Base-by-base conservation (phyloP, 2,888 invertebrate genomes). In the Mechanitis messenoides region DNA sequence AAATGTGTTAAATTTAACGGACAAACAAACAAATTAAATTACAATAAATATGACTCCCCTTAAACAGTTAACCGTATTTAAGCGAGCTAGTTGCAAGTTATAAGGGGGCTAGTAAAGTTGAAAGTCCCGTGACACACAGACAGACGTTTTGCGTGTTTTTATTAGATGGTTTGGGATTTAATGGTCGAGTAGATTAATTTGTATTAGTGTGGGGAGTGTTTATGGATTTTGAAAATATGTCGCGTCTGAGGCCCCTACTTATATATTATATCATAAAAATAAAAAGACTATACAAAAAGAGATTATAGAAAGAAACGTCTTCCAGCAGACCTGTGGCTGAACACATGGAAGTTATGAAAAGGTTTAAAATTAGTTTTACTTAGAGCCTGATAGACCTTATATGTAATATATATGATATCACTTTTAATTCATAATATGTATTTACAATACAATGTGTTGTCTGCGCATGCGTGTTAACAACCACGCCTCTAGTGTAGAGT, bases 141-240 rank as follows among this genome's bases (percentile, higher is more conserved):
- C 20, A 31, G 20, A 50, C 47, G 31, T 7, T 50, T n/a, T 3
- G 42, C 42, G 1, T 42, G 42, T 50, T 50, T 50, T 50, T 50
- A 50, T 50, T 50, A 50, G 65, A 61, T 59, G 68, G 67, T 63
- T 60, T 63, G 33, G 56, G 62, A 68, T 68, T 68, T 67, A 63
- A 65, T 63, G 65, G 58, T 47, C 60, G 58, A 66, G 56, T 62
- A 59, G 63, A 60, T 67, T 67, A 59, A 61, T 59, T 60, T 31
- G 31, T 12, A 50, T 50, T 50, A 56, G 45, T 53, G 6, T 47
- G 63, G 66, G 56, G 58, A 47, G 20, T 45, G 56, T 56, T 56
- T 58, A 56, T 47, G 47, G 47, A 55, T 58, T 61, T 61, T 60
- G 47, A 35, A 31, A 50, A 50, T 31, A 50, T 50, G 50, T 50